A percentile compares a stretch with the other conserved stretches of the same genome.
These are phyloP conservation scores for silkworm (Bombyx mori) DNA, from an alignment of 1,140 invertebrate species.

Conservation along the genomic window DNA sequence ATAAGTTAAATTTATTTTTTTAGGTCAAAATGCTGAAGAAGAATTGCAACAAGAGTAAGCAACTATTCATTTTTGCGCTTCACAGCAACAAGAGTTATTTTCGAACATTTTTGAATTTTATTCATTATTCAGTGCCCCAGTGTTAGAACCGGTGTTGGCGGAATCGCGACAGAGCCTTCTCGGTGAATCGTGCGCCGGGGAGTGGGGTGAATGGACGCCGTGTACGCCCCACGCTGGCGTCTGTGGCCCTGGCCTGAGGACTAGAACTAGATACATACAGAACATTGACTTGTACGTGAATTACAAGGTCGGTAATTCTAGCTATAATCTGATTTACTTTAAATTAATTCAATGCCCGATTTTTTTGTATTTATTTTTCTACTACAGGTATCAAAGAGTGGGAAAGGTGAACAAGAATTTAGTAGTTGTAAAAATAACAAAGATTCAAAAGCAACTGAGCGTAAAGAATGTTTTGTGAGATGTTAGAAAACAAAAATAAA, in stretches of 20 bases:
- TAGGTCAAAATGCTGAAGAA: conserved; percentile 7
- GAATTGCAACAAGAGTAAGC: conserved; percentile 19
- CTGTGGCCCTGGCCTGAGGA: conserved; percentile 34
- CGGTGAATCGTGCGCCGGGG: conserved; percentile 14
- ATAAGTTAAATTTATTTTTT: no score
- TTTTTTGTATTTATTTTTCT: no score
- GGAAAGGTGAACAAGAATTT: conserved; percentile 2
- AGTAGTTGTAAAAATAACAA: conserved; percentile 13
- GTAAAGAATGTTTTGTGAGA: conserved; percentile 19
- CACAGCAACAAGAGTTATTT: background rate
- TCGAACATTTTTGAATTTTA: conserved; percentile 1
- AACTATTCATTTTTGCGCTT: background rate
- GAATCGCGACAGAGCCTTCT: conserved; percentile 13
- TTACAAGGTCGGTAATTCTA: no score
- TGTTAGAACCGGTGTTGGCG: conserved; percentile 20
- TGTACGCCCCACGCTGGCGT: conserved; percentile 23
- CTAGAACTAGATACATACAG: conserved; percentile 15
- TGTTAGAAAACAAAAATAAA: background rate
- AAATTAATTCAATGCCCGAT: no score
- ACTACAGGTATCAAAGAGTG: background rate
- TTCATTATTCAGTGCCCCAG: conserved; percentile 14
- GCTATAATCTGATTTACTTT: no score
- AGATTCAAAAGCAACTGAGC: conserved; percentile 13
- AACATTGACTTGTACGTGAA: conserved; percentile 3
- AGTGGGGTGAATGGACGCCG: conserved; percentile 37